Conservation (phyloP, 1,140 invertebrate species). For the Pseudomyrmex concolor region DNA sequence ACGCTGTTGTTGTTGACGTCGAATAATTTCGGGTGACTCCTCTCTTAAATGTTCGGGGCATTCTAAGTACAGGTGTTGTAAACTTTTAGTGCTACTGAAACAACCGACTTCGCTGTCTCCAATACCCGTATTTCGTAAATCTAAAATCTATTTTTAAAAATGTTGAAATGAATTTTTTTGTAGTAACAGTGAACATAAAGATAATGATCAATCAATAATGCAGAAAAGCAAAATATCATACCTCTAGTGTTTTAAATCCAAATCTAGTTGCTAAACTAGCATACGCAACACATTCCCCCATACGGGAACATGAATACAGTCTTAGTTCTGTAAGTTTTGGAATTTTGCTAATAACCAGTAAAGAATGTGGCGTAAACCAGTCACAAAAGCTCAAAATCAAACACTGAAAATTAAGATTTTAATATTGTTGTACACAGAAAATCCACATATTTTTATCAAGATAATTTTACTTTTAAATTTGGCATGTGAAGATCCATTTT, state of each 20-base stretch:
- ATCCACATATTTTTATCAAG: neutral
- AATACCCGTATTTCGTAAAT: slow-evolving; percentile 88
- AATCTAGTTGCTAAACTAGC: slow-evolving; percentile 89
- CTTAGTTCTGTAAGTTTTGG: slow-evolving; percentile 86
- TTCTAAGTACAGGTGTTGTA: slow-evolving; percentile 88
- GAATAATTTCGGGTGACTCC: slow-evolving; percentile 64
- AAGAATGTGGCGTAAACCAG: slow-evolving; percentile 90
- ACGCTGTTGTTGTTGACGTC: slow-evolving; percentile 51
- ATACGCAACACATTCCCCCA: slow-evolving; percentile 91
- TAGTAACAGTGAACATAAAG: neutral
- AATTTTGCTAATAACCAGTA: slow-evolving; percentile 90
- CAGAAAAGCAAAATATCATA: slow-evolving; percentile 71
- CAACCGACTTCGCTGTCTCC: slow-evolving; percentile 89
- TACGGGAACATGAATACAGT: slow-evolving; percentile 87
- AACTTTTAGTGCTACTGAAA: slow-evolving; percentile 86
- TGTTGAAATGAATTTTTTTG: neutral
- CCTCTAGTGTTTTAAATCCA: slow-evolving; percentile 89
- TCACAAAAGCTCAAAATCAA: slow-evolving; percentile 88
- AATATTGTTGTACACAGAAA: neutral
- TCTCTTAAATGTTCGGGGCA: slow-evolving; percentile 77
- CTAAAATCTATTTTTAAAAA: slow-evolving; percentile 84
- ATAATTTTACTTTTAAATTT: slow-evolving; percentile 85
- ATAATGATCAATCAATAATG: neutral
- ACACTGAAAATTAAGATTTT: slow-evolving; percentile 81
- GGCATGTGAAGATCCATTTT: slow-evolving; percentile 86